A percentile compares a stretch with the other conserved stretches of the same genome.
phyloP scores from a whole-genome alignment of 2,888 invertebrate species.

The Stratiomys singularior region DNA sequence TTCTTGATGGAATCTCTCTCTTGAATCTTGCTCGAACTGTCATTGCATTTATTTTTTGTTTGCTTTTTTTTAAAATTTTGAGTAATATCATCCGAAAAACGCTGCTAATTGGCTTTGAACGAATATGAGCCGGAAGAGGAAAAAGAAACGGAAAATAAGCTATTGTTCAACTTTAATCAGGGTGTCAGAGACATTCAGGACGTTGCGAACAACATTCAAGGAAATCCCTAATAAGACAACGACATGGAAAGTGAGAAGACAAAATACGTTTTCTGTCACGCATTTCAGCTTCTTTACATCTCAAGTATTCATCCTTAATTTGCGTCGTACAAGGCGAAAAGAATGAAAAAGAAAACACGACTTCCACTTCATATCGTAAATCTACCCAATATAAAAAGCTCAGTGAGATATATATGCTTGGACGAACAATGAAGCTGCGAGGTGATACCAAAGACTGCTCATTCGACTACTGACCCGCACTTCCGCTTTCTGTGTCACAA shows the following conservation, averaged over 20 bases:
- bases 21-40: too few relatives aligned
- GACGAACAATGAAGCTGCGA: background rate
- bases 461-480: background rate
- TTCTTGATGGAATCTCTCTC: too few relatives aligned
- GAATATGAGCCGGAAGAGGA: too few relatives aligned
- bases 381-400: background rate
- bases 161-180: too few relatives aligned
- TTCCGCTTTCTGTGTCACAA: background rate
- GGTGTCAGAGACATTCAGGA: too few relatives aligned
- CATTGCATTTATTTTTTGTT: too few relatives aligned
- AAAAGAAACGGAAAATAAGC: too few relatives aligned
- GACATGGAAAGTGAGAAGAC: background rate
- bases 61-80: too few relatives aligned
- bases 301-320: slow-evolving; percentile 15
- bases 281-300: background rate
- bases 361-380: background rate
- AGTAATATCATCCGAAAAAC: too few relatives aligned
- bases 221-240: background rate
- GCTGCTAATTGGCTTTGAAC: too few relatives aligned
- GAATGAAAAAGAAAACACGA: background rate
- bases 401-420: background rate
- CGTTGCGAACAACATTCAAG: too few relatives aligned
- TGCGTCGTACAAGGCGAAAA: slow-evolving; percentile 1
- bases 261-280: slow-evolving; percentile 22
- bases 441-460: background rate